phyloP scores from a whole-genome alignment of 2,888 invertebrate genomes.

The Ochropacha duplaris region DNA sequence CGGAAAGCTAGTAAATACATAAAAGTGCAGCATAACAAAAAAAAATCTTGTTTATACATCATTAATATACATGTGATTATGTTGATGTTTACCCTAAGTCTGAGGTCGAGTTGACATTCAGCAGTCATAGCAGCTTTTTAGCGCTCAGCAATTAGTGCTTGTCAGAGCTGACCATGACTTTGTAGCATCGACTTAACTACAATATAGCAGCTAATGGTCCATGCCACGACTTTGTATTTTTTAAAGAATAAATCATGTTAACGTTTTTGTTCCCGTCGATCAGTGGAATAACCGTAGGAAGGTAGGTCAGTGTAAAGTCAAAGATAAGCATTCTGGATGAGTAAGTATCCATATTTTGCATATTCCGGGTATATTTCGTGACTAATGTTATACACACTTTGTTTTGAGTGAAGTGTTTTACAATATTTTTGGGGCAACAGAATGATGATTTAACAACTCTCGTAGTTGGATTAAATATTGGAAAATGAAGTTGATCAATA shows the following conservation, averaged over 20 bases:
- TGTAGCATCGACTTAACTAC: not conserved
- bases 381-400: not conserved
- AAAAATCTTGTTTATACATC: too few species aligned
- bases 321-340: conserved; percentile 56
- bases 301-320: conserved; percentile 75
- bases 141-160: conserved; percentile 46
- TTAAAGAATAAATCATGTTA: conserved; percentile 45
- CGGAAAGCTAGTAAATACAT: too few species aligned
- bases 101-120: conserved; percentile 48
- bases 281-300: conserved; percentile 73
- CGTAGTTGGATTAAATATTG: not conserved
- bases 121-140: conserved; percentile 30
- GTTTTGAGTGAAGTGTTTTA: not conserved
- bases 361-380: conserved; percentile 37
- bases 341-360: conserved; percentile 48
- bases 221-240: conserved; percentile 37
- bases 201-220: conserved; percentile 32
- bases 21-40: too few species aligned
- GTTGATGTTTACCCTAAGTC: conserved; percentile 22
- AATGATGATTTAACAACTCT: not conserved
- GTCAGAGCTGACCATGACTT: conserved; percentile 26
- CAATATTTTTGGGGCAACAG: not conserved
- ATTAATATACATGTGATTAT: too few species aligned
- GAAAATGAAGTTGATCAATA: not conserved
- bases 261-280: conserved; percentile 60